Conservation (phyloP, 1,140 invertebrate genomes). For the Platyscapa corneri region DNA sequence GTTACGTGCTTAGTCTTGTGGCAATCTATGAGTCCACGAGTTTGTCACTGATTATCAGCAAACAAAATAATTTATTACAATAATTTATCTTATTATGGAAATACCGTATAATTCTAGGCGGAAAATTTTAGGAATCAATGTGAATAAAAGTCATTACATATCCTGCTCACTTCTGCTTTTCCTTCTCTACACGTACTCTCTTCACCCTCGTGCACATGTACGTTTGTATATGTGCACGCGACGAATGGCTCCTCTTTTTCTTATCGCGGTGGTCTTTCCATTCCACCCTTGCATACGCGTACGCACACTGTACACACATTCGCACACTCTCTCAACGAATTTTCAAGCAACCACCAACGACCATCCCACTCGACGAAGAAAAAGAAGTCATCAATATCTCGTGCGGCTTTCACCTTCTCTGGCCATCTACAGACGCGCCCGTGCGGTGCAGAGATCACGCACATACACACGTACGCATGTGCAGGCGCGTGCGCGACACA, state of each 20-base stretch:
- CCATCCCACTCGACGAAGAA: slow-evolving; percentile 51
- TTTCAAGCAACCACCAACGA: slow-evolving; percentile 21
- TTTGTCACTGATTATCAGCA: too few relatives aligned
- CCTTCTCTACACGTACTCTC: background rate
- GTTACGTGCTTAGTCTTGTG: too few relatives aligned
- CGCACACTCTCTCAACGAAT: slow-evolving; percentile 8
- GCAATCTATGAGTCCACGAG: too few relatives aligned
- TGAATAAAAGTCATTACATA: background rate
- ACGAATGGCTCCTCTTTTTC: background rate
- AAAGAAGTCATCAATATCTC: slow-evolving; percentile 72
- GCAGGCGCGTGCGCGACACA: background rate
- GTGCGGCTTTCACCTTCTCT: slow-evolving; percentile 61
- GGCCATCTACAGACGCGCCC: background rate
- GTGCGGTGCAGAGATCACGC: background rate
- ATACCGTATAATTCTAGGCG: too few relatives aligned
- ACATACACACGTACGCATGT: background rate
- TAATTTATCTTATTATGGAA: too few relatives aligned
- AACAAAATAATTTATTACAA: too few relatives aligned
- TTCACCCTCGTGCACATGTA: background rate
- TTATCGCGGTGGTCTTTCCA: background rate
- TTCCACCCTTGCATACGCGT: background rate
- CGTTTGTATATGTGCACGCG: background rate
- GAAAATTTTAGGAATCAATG: background rate
- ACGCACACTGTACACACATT: slow-evolving; percentile 25
- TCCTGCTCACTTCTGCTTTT: background rate